Base-by-base conservation (phyloP, 2,113 vertebrate species). In the Myocastor coypus region DNA sequence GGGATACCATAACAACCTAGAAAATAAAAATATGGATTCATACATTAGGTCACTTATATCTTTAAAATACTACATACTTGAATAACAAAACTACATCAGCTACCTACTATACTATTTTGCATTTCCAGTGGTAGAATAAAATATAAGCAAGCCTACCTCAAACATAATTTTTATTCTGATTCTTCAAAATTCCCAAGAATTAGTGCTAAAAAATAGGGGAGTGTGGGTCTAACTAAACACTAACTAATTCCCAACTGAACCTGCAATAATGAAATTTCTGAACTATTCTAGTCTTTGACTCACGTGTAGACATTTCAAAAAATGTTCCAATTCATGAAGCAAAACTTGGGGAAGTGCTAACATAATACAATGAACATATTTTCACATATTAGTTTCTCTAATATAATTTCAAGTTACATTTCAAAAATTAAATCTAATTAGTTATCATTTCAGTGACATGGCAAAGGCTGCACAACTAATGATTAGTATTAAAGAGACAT, bases 1-100 rank as follows among this genome's bases (percentile, higher is more conserved):
- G 99, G 98, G 90, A 99, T 98, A 84, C 99, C 99, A 83, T 99
- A 99, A 98, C 99, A 99, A 99, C 99, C 99, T 99, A 97, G 42
- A 98, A 97, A 98, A 95, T 73, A 97, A 96, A 12, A 83, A 55
- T 26, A 92, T 61, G 34, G 19, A 98, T 94, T 88, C 95, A 97
- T 73, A 34, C 69, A 96, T 97, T 97, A 97, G 69, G 26, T 50
- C 34, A 97, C 97, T 83, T 80, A 4, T 19, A 96, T 94, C 34
- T 93, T 64, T 93, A 91, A 91, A 96, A 83, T 66, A 90, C 87
- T 89, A 92, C 3, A 50, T 1, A 97, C 95, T 14, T 96, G 32
- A 97, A 9, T 3, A 92, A 24, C n/a, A 87, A 96, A 64, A 94
- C 11, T 34, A 86, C 52, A 84, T 77, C 55, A 78, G 59, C 10